Evolutionary conservation across 2,797 vertebrate species (phyloP), one percentile per base, ranked within the genome.

Genomic region (Coreius guichenoti): DNA sequence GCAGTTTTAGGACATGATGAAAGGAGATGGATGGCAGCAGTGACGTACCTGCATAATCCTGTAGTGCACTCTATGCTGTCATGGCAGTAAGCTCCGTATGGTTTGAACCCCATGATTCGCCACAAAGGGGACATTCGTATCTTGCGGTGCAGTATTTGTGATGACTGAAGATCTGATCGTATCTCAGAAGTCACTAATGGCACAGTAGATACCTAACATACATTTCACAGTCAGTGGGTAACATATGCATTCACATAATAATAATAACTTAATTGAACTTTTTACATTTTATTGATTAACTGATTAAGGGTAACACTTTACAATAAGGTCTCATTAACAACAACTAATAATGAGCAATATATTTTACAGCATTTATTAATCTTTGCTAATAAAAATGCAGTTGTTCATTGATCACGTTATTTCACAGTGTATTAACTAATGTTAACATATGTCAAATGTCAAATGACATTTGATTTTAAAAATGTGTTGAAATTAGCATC

Each of bases 71-170:
- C 88, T 0, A 84, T 82, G 36, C 76, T 31, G 6, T 92, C 90
- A 14, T 54, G 45, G 51, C 93, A 94, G 61, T 87, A 86, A 17
- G 92, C 92, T 45, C 89, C 86, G 39, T 89, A 75, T 23, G 87
- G 91, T 85, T 94, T 95, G 85, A 84, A 91, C n/a, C 90, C 88
- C 87, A 94, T 83, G 29, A 80, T 90, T 79, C 92, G 92, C 92
- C 92, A 94, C 82, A 94, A 90, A 14, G 91, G 90, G 0, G 89
- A 90, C 88, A 92, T 91, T 21, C 77, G 85, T 45, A 76, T 79
- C 26, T 87, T 82, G 29, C 87, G 36, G 5, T 69, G 81, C 47
- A 69, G 70, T 0, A 2, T n/a, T 8, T 80, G 31, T 36, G 81
- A 72, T 43, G 43, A 61, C 47, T 73, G 51, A 29, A 61, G 73